Base-by-base conservation (phyloP, 2,113 vertebrate genomes). In the Pterocles gutturalis region DNA sequence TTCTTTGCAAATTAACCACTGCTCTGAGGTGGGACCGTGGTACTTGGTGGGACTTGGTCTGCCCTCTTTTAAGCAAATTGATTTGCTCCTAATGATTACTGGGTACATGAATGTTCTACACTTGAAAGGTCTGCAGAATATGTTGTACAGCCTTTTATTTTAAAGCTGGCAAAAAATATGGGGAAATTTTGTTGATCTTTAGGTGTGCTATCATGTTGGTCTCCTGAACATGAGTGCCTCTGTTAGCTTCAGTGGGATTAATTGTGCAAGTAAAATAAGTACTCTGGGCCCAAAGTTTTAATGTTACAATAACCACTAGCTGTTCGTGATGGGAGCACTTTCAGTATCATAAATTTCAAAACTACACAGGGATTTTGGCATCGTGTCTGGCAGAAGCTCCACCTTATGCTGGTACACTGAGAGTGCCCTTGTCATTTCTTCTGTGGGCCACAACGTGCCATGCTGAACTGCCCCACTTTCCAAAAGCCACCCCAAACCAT, bases 21-120 rank as follows among this genome's bases (percentile, higher is more conserved):
- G 60, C 33, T 88, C 58, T 79, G 54, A 53, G n/a, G 19, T 33
- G 89, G 53, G 72, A n/a, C 55, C 4, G 12, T 28, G n/a, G 54
- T 85, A n/a, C 19, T 76, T 72, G 33, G 18, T 57, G n/a, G 49
- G 45, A 60, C 13, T 53, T 54, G 34, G 5, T 84, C 17, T 69
- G 58, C 45, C 25, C 28, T 34, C 17, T 65, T 54, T 73, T 61
- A 64, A 41, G 25, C 17, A 64, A 22, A 69, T 18, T 9, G 1
- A 17, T 75, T 45, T 70, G 4, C 28, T 61, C 57, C 25, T 46
- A 36, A 19, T 67, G 38, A 41, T 51, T 45, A 31, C 7, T 22
- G 3, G 18, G 26, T 51, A 10, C 24, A 3, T 31, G 36, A 65
- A 55, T 1, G 0, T 45, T 67, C 16, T 36, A 16, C 16, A 9